These are phyloP conservation scores for Drosophila ezoana DNA, from an alignment of 2,888 invertebrate species.

Conservation along the genomic window DNA sequence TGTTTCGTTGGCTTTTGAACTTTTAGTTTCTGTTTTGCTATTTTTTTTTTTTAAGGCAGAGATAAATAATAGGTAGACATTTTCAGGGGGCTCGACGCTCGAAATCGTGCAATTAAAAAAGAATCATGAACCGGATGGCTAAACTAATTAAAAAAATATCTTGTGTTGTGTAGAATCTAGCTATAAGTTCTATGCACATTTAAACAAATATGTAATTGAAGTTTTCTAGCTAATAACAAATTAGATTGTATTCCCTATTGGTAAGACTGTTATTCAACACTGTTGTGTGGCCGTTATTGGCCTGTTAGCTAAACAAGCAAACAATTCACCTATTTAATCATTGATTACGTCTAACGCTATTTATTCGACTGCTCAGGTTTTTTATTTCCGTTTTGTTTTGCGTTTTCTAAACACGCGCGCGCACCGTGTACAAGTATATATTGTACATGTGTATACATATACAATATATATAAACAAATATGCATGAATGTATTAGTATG, in stretches of 20 bases:
- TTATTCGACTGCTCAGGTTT: conserved; percentile 42
- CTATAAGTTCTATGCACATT: no score
- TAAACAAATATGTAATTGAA: no score
- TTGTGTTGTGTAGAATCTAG: neutral
- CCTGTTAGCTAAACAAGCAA: neutral
- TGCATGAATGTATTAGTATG: conserved; percentile 2
- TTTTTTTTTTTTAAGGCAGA: conserved; percentile 14
- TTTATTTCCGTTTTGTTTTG: conserved; percentile 59
- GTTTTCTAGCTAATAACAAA: no score
- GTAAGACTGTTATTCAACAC: conserved; percentile 22
- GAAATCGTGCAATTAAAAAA: conserved; percentile 4
- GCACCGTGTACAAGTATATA: conserved; percentile 49
- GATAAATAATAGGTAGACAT: conserved; percentile 22
- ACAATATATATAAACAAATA: neutral
- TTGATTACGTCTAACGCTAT: conserved; percentile 46
- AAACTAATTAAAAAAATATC: conserved; percentile 4
- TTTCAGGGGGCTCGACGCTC: conserved; percentile 43
- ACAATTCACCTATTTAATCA: conserved; percentile 51
- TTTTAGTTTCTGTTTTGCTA: conserved; percentile 37
- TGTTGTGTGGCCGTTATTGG: neutral
- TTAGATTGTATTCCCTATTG: neutral
- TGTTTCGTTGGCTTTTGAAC: conserved; percentile 71
- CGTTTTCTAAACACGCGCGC: conserved; percentile 71
- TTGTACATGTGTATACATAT: neutral
- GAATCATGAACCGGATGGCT: conserved; percentile 5